These are phyloP conservation scores for Loris lydekkerianus DNA, from an alignment of 2,797 vertebrate genomes.

Conservation along the genomic window DNA sequence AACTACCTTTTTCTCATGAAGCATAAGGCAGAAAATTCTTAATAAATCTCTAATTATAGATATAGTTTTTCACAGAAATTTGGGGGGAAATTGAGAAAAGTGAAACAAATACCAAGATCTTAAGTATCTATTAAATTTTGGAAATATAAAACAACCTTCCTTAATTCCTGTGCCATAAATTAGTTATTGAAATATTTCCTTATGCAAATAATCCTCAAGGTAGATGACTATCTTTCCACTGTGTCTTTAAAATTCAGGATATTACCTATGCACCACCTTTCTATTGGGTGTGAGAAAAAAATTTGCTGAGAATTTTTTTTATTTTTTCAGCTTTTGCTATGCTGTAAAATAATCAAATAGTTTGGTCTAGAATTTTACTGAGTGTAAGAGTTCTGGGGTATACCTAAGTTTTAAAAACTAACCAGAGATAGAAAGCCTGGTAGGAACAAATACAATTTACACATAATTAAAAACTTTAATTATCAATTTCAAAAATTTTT, in stretches of 20 bases:
- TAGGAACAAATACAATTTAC: conserved; percentile 5
- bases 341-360: not conserved
- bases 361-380: conserved; percentile 52
- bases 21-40: conserved; percentile 10
- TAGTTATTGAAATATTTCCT: conserved; percentile 35
- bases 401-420: conserved; percentile 37
- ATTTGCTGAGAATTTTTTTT: conserved; percentile 23
- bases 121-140: not conserved
- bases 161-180: not conserved
- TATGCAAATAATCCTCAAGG: not conserved
- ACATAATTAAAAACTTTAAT: conserved; percentile 18
- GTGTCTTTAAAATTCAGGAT: conserved; percentile 31
- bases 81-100: conserved; percentile 4
- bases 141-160: not conserved
- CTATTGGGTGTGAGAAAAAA: not conserved
- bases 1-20: not conserved
- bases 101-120: conserved; percentile 28
- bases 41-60: not conserved
- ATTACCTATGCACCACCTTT: not conserved
- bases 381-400: not conserved
- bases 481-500: conserved; percentile 55
- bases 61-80: conserved; percentile 38
- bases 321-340: not conserved
- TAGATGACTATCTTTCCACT: not conserved
- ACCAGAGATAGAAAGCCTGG: not conserved